These are phyloP conservation scores for Barnardius zonarius DNA, from an alignment of 2,113 vertebrate species.

Conservation along the genomic window DNA sequence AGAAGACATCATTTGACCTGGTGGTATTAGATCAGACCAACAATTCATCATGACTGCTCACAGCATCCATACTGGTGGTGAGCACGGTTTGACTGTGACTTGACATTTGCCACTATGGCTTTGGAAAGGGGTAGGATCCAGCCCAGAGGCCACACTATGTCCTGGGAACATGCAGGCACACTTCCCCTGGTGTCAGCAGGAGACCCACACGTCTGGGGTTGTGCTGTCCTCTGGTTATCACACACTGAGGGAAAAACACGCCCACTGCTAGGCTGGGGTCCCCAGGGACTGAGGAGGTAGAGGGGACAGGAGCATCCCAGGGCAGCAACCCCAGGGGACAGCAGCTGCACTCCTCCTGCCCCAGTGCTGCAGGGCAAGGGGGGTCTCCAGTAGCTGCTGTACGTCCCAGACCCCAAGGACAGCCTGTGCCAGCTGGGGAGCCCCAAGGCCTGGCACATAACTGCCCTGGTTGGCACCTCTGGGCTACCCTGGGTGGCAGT, in stretches of 20 bases:
- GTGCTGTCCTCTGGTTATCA: accelerated
- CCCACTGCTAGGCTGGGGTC: background rate
- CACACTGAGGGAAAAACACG: background rate
- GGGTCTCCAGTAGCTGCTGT: background rate
- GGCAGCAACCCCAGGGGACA: background rate
- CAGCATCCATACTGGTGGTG: background rate
- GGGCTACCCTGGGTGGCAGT: accelerated
- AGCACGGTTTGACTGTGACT: background rate
- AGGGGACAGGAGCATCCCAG: background rate
- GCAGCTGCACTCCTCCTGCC: background rate
- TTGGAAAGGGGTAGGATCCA: background rate
- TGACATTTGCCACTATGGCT: background rate
- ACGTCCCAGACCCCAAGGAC: background rate
- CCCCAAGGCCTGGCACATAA: background rate
- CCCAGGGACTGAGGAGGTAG: background rate
- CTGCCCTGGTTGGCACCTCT: background rate
- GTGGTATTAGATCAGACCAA: background rate
- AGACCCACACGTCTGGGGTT: background rate
- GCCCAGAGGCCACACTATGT: accelerated
- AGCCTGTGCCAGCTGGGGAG: background rate
- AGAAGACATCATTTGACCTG: accelerated
- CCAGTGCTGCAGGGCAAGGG: background rate
- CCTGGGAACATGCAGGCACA: background rate
- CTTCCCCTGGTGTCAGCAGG: background rate
- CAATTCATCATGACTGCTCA: background rate